Percentiles rank a stretch among this genome's conserved stretches.
Conservation (phyloP, 2,888 invertebrate species). For the Chymomyza amoena region DNA sequence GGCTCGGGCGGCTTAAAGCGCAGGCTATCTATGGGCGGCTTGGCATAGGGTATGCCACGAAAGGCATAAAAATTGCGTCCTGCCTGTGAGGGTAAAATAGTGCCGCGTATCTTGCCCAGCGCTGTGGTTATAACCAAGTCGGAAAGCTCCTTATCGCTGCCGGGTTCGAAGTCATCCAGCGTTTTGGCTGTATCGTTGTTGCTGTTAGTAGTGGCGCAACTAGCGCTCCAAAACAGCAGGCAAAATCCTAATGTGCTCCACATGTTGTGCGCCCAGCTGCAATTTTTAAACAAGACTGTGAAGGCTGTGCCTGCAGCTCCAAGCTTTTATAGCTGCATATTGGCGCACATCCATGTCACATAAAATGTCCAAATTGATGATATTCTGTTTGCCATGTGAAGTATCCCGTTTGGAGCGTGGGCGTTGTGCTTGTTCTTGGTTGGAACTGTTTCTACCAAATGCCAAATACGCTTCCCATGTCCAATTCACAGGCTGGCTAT, state of each 20-base stretch:
- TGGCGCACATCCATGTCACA: constrained; percentile 37
- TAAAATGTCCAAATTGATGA: constrained; percentile 63
- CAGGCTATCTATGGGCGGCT: constrained; percentile 72
- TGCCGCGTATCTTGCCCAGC: constrained; percentile 77
- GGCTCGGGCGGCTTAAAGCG: constrained; percentile 79
- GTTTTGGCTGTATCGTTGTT: constrained; percentile 28
- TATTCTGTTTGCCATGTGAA: constrained; percentile 18
- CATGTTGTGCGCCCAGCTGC: constrained; percentile 33
- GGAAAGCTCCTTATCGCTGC: constrained; percentile 74
- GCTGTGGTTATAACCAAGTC: constrained; percentile 76
- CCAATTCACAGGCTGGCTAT: constrained; percentile 45
- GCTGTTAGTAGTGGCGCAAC: not conserved
- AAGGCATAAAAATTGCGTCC: constrained; percentile 78
- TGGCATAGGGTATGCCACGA: constrained; percentile 77
- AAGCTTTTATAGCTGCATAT: constrained; percentile 56
- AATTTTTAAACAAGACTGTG: constrained; percentile 40
- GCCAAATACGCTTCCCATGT: constrained; percentile 53
- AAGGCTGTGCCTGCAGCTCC: constrained; percentile 6
- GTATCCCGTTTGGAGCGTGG: constrained; percentile 33
- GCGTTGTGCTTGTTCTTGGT: constrained; percentile 47
- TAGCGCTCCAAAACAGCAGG: constrained; percentile 17
- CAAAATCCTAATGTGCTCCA: constrained; percentile 33
- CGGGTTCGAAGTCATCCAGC: constrained; percentile 47
- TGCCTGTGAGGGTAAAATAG: constrained; percentile 71
- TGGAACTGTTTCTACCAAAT: not conserved